Base-by-base conservation (phyloP, 2,888 invertebrate genomes). In the Pachydiplax longipennis region DNA sequence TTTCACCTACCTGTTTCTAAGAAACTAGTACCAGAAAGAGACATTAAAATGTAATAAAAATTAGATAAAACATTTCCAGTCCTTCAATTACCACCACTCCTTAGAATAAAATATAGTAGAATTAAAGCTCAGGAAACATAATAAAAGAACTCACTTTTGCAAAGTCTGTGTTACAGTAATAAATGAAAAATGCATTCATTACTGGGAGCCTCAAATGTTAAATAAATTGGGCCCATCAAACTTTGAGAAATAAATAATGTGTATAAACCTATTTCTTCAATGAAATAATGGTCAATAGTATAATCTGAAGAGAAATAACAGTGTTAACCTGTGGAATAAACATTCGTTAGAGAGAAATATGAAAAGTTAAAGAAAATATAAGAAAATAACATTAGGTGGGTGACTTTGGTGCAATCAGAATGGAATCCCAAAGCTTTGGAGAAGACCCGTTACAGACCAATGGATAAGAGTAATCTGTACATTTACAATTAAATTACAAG, bases 31-130 rank as follows among this genome's bases (percentile, higher is more conserved):
- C 37, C 73, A 48, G 87, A 40, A 87, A 65, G 61, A 61, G 87
- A 87, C 87, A 65, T 87, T 87, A 37, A 65, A 73, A 73, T 73
- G 25, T 37, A 65, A 65, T 87, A 81, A 91, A 53, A 91, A 91
- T 91, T 91, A 91, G 91, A 91, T 91, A 80, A 53, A 81, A 91
- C 91, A 91, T 91, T 91, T 91, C 83, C 58, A 83, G 53, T 91
- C 91, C 91, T 91, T 81, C 90, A 91, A 91, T 90, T 90, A 91
- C 91, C 73, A 91, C 90, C 81, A 91, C 73, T 91, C 90, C 91
- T 91, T 91, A 91, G 91, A 91, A 90, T 91, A 82, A 83, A 90
- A 91, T 91, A 91, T 81, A 91, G 91, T 91, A 91, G 91, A 83
- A 81, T 87, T 90, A 91, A 82, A 91, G 53, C 58, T 91, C 83